A percentile compares a stretch with the other conserved stretches of the same genome.
Evolutionary conservation across 2,113 vertebrate species (phyloP).

Genomic region (Cavia porcellus): DNA sequence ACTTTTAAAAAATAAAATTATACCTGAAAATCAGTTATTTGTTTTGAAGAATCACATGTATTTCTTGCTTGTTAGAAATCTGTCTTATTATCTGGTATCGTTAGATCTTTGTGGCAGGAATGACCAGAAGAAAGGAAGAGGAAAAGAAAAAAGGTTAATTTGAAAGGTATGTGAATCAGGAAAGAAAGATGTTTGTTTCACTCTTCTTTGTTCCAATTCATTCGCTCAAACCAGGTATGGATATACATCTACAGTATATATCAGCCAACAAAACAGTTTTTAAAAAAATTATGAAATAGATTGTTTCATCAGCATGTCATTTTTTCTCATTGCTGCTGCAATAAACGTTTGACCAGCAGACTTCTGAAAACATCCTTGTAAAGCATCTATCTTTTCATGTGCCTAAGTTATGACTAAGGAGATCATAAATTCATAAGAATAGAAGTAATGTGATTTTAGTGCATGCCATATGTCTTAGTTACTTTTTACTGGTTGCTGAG

Average conservation of each 20-base stretch:
- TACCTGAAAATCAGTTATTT: not conserved
- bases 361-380: conserved; percentile 10
- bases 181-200: not conserved
- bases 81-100: not conserved
- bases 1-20: not conserved
- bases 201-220: not conserved
- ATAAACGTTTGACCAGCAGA: not conserved
- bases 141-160: not conserved
- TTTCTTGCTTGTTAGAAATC: not conserved
- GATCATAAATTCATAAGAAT: not conserved
- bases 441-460: not conserved
- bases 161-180: not conserved
- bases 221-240: not conserved
- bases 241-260: not conserved
- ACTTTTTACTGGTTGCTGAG: too few relatives aligned
- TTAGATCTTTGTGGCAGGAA: not conserved
- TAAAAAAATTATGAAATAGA: not conserved
- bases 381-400: not conserved
- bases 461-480: not conserved
- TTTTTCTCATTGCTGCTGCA: not conserved
- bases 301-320: not conserved
- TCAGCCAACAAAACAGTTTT: not conserved
- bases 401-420: not conserved
- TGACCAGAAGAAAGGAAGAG: not conserved
- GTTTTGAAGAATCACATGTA: not conserved